Evolutionary conservation across 37 sponge, comb jelly and placozoan genomes (phyloP).

Genomic region (Halisarca cf. caerulea): DNA sequence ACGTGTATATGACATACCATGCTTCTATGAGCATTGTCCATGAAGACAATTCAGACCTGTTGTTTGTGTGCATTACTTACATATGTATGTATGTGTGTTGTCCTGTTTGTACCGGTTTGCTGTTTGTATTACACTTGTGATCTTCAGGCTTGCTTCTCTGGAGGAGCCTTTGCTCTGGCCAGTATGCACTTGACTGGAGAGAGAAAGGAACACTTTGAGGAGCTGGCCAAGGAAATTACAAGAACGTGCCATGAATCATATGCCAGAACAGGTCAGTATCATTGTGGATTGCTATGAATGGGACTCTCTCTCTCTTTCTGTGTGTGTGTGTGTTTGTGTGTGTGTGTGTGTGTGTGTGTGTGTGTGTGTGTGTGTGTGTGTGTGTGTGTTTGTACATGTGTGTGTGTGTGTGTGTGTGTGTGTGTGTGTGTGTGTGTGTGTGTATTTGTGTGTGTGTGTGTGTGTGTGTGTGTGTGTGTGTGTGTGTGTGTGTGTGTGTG

Average conservation of each 20-base stretch:
- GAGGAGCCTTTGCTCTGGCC: slow-evolving; percentile 83
- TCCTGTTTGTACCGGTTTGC: not conserved
- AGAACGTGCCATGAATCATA: slow-evolving; percentile 78
- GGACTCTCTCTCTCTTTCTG: not conserved
- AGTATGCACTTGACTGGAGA: slow-evolving; percentile 54
- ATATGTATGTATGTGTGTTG: not conserved
- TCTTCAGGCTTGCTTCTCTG: slow-evolving; percentile 81
- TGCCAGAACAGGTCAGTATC: slow-evolving; percentile 54
- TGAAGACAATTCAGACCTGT: no score
- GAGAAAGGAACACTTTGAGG: slow-evolving; percentile 48
- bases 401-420: no score
- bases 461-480: no score
- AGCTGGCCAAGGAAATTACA: slow-evolving; percentile 63
- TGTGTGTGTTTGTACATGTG: not conserved
- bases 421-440: no score
- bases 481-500: no score
- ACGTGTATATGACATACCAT: no score
- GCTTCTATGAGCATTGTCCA: no score
- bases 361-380: not conserved
- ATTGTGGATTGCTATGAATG: not conserved
- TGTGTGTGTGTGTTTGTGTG: not conserved
- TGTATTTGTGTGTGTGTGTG: no score
- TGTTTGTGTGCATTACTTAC: not conserved
- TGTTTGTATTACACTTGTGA: not conserved
- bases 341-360: not conserved